Percentiles rank a stretch among this genome's conserved stretches.
These are phyloP conservation scores for Palythoa grandiflora DNA, from an alignment of 92 coral and sea anemone species.

Conservation along the genomic window DNA sequence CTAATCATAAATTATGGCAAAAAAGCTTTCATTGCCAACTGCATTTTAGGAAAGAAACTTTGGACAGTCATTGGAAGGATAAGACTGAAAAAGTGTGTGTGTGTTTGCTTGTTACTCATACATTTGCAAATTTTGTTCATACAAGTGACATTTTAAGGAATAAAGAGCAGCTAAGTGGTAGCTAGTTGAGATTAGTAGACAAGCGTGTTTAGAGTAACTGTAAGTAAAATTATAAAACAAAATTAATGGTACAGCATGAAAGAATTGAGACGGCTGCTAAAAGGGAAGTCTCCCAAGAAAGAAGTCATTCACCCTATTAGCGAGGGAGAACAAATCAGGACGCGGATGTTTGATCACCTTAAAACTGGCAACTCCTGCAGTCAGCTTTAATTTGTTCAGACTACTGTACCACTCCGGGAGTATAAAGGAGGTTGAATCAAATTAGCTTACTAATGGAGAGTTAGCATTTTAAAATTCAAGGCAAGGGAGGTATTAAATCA, in stretches of 20 bases:
- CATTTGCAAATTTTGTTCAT: background rate
- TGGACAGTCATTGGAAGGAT: too few relatives aligned
- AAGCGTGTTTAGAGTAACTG: background rate
- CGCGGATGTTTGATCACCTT: background rate
- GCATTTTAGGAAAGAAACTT: too few relatives aligned
- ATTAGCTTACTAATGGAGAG: background rate
- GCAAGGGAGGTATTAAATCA: constrained; percentile 2
- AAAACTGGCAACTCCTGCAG: constrained; percentile 10
- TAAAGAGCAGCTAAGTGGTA: background rate
- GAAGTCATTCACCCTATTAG: background rate
- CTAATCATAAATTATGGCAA: too few relatives aligned
- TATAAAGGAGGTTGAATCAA: constrained; percentile 7
- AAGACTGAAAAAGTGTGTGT: too few relatives aligned
- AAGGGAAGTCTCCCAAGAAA: background rate
- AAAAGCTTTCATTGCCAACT: too few relatives aligned
- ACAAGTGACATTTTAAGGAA: background rate
- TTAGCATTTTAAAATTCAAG: constrained; percentile 3
- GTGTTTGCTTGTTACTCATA: too few relatives aligned
- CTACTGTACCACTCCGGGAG: constrained; percentile 1
- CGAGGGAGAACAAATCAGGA: background rate
- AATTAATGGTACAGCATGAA: too few relatives aligned
- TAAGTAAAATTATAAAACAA: background rate
- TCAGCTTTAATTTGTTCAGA: background rate
- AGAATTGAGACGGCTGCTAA: too few relatives aligned
- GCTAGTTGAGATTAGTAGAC: background rate